Conservation (phyloP, 2,113 vertebrate genomes). For the Hiodon tergisus region DNA sequence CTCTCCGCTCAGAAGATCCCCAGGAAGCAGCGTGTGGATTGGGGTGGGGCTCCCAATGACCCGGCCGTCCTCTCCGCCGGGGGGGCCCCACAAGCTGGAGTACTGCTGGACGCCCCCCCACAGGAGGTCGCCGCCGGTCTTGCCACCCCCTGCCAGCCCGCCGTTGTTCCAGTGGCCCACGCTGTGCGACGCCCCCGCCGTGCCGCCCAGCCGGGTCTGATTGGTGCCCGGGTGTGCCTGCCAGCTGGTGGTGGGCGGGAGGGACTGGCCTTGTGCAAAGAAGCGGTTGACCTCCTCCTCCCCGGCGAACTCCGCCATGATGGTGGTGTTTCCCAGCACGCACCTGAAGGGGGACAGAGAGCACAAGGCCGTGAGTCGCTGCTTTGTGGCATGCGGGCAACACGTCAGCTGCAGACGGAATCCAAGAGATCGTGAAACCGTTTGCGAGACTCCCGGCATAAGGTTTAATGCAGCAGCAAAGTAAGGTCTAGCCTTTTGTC, state of each 20-base stretch:
- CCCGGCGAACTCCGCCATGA: constrained; percentile 90
- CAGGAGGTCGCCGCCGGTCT: constrained; percentile 77
- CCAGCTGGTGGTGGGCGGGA: constrained; percentile 85
- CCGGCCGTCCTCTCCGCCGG: constrained; percentile 76
- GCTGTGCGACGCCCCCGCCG: constrained; percentile 67
- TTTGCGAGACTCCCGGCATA: neutral
- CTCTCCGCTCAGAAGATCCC: constrained; percentile 91
- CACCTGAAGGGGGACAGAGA: constrained; percentile 61
- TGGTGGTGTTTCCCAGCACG: constrained; percentile 92
- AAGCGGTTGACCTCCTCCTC: constrained; percentile 95
- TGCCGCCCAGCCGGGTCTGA: constrained; percentile 76
- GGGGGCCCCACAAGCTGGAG: constrained; percentile 91
- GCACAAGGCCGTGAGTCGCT: neutral
- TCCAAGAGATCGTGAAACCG: neutral
- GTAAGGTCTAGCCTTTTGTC: neutral
- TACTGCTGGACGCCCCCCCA: constrained; percentile 82
- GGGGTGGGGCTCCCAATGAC: constrained; percentile 90
- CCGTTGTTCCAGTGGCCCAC: constrained; percentile 87
- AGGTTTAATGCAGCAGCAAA: neutral
- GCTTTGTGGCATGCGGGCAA: neutral
- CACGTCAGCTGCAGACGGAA: neutral
- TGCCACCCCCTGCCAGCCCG: constrained; percentile 50
- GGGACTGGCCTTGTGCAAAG: constrained; percentile 87
- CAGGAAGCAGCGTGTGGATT: constrained; percentile 88
- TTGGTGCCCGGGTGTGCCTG: constrained; percentile 79